Evolutionary conservation across 2,113 vertebrate genomes (phyloP), one percentile per base, ranked within the genome.

Genomic region (Grammomys dolichurus): DNA sequence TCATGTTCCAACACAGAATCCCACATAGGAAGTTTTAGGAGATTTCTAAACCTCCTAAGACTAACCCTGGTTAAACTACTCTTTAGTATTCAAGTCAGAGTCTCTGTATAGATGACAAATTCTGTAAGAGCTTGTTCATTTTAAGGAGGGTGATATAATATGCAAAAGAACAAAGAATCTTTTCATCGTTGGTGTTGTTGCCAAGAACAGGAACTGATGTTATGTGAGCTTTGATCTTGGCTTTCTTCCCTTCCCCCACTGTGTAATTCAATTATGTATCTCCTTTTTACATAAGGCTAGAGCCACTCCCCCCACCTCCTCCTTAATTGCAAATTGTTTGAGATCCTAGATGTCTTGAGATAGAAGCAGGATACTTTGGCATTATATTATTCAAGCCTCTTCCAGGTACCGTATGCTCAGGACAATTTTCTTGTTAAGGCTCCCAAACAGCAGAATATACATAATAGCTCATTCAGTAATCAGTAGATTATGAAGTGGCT

Each of bases 241-340:
- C 77, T 98, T 97, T 96, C 90, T 80, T 96, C 80, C 95, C 90
- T 51, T 93, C 43, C 69, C 58, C 63, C 51, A 91, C 65, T 87
- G 9, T 16, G 97, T 98, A 98, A 97, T 98, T 95, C 87, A 85
- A 96, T 97, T 96, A 95, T 96, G 95, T 97, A 81, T 89, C 91
- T 87, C 95, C 84, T 89, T 28, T 9, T 91, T 98, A 89, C 92
- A 90, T 93, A 97, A 93, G 84, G 51, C 94, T 97, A 95, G 91
- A 72, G 93, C 78, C 82, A 96, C 89, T 96, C 91, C 89, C 54
- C 94, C 54, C 46, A 90, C 60, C 78, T 91, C 89, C 73, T 91
- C 72, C 92, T 93, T 92, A 96, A 95, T 89, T 97, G 87, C 58
- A 93, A 46, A 93, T 43, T 91, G 65, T 95, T 97, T 72, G 96